Evolutionary conservation across 1,140 invertebrate species (phyloP).

Genomic region (Magallana angulata): DNA sequence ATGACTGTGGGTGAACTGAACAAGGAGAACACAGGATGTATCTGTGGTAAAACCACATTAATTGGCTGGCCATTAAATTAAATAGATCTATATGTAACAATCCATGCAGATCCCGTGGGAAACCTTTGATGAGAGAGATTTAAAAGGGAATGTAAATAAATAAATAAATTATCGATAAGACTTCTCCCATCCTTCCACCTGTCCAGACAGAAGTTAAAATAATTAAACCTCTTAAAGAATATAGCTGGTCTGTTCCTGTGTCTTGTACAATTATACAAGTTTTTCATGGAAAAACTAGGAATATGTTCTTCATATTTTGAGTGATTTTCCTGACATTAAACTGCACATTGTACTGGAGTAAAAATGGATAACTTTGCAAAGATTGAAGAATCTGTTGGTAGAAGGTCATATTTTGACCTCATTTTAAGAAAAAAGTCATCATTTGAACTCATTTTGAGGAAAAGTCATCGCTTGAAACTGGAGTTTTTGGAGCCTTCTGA

Average conservation of each 20-base stretch:
- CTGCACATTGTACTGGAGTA: no score
- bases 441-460: neutral
- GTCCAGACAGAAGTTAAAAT: neutral
- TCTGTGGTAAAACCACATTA: constrained; percentile 8
- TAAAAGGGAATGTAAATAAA: constrained; percentile 20
- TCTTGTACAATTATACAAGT: no score
- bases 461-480: neutral
- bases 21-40: neutral
- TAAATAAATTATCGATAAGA: neutral
- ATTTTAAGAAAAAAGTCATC: neutral
- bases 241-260: neutral
- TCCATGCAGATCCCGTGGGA: constrained; percentile 15
- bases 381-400: neutral
- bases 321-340: no score
- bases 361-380: no score
- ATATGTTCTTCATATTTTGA: no score
- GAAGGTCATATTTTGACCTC: neutral
- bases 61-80: neutral
- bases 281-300: no score
- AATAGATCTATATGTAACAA: constrained; percentile 6
- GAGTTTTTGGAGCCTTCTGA: neutral
- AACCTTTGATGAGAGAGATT: constrained; percentile 13
- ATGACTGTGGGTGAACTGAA: no score
- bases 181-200: neutral
- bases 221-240: neutral